Evolutionary conservation across 2,797 vertebrate species (phyloP), one percentile per base, ranked within the genome.

Genomic region (Ara ararauna): DNA sequence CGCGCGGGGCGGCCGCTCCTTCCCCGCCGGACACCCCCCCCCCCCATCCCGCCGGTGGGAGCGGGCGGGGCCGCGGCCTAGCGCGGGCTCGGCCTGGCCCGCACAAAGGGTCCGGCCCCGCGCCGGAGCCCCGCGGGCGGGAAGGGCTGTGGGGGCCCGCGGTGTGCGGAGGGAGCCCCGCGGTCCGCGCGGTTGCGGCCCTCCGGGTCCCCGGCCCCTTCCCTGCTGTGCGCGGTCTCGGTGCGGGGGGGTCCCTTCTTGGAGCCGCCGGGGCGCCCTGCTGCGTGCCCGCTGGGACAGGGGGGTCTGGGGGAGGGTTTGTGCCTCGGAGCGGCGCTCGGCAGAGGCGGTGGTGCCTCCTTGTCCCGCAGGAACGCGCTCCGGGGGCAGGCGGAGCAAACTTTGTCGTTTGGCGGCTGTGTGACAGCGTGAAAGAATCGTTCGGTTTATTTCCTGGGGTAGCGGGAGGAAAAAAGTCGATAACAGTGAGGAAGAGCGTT

Each of bases 81-180:
- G 84, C 3, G 70, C 74, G 48, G 80, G 73, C 62, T 68, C 11
- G 85, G 86, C 87, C 82, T 85, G 62, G 65, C 85, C 92, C 54
- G 78, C 74, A 91, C 94, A 95, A 95, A 94, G 92, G 79, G 53
- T 85, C 92, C 82, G 87, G 62, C 87, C 87, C 94, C 75, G 62
- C 11, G 10, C 16, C 21, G 38, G 26, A 30, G 45, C 32, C 77
- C 79, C 24, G 60, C 53, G 20, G 78, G 85, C 58, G 82, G 90
- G 78, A 85, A 76, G 72, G 83, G 61, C 81, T 18, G n/a, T 58
- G 54, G 34, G 54, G 54, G 32, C 32, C 54, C 54, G 21, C 54
- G 13, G 54, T 15, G 22, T 10, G 61, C 4, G 66, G 54, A 21
- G n/a, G n/a, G 18, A 44, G 62, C 13, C 13, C 14, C 56, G 47